phyloP scores from a whole-genome alignment of 2,888 invertebrate genomes.

The Eudasyphora cyanicolor region DNA sequence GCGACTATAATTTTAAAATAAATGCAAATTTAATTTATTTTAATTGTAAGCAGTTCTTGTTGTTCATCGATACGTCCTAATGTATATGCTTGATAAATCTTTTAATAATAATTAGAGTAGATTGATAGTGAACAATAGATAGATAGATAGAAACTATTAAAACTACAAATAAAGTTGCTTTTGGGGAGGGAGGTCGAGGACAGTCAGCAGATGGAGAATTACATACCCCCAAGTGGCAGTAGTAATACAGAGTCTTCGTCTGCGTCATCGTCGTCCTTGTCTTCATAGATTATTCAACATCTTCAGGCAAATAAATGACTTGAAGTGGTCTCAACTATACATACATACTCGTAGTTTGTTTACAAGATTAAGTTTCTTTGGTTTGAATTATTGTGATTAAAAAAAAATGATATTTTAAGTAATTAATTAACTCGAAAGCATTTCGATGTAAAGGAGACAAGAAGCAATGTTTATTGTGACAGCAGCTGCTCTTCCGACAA shows the following conservation, averaged over 20 bases:
- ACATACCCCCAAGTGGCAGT: not conserved
- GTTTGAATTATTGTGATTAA: not conserved
- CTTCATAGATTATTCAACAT: too few species aligned
- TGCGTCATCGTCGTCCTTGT: too few species aligned
- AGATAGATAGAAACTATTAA: conserved; percentile 2
- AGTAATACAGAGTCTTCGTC: too few species aligned
- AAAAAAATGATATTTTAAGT: not conserved
- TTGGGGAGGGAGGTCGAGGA: not conserved
- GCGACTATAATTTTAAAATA: too few species aligned
- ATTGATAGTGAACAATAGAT: conserved; percentile 9
- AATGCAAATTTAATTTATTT: too few species aligned
- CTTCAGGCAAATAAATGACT: too few species aligned
- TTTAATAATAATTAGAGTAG: conserved; percentile 21
- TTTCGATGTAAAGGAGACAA: not conserved
- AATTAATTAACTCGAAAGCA: not conserved
- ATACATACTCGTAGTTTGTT: not conserved
- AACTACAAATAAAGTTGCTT: conserved; percentile 21
- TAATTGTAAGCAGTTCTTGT: too few species aligned
- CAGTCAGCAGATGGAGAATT: not conserved
- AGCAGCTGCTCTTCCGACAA: not conserved
- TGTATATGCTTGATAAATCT: too few species aligned
- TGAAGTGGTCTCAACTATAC: too few species aligned
- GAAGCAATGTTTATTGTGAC: not conserved
- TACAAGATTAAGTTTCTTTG: not conserved
- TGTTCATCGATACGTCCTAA: too few species aligned